Evolutionary conservation across 2,888 invertebrate genomes (phyloP).

Genomic region (Pristionchus entomophagus): DNA sequence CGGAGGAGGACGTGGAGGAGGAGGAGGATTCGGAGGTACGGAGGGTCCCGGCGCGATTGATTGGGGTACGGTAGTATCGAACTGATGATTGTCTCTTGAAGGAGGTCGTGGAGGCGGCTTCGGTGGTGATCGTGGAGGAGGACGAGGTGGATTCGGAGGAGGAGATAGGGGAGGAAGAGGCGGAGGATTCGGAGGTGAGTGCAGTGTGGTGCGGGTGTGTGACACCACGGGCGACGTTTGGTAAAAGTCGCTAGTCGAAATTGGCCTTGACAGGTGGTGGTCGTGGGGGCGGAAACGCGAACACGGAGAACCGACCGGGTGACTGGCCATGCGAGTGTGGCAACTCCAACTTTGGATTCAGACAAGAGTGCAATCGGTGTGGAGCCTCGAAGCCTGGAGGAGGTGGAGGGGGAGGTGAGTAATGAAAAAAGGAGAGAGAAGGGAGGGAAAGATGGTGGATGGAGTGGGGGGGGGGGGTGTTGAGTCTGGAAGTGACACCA

Average conservation of each 20-base stretch:
- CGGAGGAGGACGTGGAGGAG: conserved; percentile 54
- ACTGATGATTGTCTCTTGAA: neutral
- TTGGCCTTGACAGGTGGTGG: conserved; percentile 30
- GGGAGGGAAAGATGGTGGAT: too few species aligned
- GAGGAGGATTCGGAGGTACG: conserved; percentile 54
- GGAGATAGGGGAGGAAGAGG: conserved; percentile 47
- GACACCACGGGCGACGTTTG: conserved; percentile 51
- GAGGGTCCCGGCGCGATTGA: conserved; percentile 29
- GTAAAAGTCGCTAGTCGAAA: conserved; percentile 50
- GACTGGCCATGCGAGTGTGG: conserved; percentile 73
- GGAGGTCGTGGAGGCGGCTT: conserved; percentile 48
- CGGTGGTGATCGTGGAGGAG: conserved; percentile 50
- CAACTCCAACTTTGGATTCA: conserved; percentile 73
- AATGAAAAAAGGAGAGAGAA: too few species aligned
- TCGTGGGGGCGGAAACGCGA: conserved; percentile 56
- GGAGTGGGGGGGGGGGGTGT: conserved; percentile 40
- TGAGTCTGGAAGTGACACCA: neutral
- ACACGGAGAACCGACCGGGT: conserved; percentile 65
- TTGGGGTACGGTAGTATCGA: neutral
- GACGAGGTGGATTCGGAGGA: conserved; percentile 41
- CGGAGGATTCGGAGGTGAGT: conserved; percentile 45
- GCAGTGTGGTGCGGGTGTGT: conserved; percentile 49
- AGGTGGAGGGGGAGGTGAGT: conserved; percentile 24
- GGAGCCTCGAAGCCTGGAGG: conserved; percentile 48
- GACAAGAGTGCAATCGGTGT: conserved; percentile 65